Base-by-base conservation (phyloP, 2,113 vertebrate genomes). In the Embiotoca jacksoni region DNA sequence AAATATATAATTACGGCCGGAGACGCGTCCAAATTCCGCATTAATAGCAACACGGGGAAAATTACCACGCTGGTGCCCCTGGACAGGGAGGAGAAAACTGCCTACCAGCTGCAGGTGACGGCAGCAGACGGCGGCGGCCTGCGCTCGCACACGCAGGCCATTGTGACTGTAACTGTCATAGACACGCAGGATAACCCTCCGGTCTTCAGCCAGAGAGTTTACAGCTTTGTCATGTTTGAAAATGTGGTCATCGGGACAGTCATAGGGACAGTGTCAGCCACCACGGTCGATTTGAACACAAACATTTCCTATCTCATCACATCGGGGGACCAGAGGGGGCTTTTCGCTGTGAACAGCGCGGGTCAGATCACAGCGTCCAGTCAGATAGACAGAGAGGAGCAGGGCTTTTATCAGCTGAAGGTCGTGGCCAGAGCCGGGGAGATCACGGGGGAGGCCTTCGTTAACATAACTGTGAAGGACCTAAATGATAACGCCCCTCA, bases 181-280 rank as follows among this genome's bases (percentile, higher is more conserved):
- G 98, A 99, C 87, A 98, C 97, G 0, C 98, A 99, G 85, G 98
- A 99, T 83, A 99, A 97, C 80, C 97, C 98, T 0, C 98, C 97
- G 3, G 94, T 96, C 16, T 99, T 99, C 83, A 94, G 92, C 82
- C 98, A 98, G 92, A 93, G 78, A 23, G 84, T 35, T 3, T 99
- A 99, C 89, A 98, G 96, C 87, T 99, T 99, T 71, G 98, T 99
- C 84, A 97, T 98, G 81, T 99, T 99, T 94, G 98, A 99, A 93
- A 99, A 99, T 0, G 96, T 97, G 37, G 95, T 93, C 3, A 11
- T 92, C 0, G 96, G 96, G 35, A 95, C 96, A 1, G 95, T 95
- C 0, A 94, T 99, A n/a, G 98, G 98, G n/a, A 95, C 94, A 0
- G 97, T 99, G 67, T 96, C 94, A 14, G 98, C 98, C 36, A 96